Base-by-base conservation (phyloP, 2,113 vertebrate genomes). In the Toxotes chatareus region DNA sequence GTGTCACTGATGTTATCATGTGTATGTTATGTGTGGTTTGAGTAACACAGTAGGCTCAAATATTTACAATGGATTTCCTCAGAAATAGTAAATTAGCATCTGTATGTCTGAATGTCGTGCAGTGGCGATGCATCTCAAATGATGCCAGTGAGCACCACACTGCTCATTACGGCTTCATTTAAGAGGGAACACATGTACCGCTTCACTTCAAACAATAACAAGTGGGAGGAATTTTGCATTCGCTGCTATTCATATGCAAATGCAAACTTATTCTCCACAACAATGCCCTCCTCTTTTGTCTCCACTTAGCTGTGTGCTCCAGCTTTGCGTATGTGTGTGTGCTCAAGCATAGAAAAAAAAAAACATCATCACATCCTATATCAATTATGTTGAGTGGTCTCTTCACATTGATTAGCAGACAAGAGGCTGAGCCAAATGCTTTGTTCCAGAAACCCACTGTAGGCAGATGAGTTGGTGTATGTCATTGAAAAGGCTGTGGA, bases 371-470 rank as follows among this genome's bases (percentile, higher is more conserved):
- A 59, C 67, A 70, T 86, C 80, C 73, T 70, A 49, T 76, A 82
- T 88, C 84, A 87, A 83, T 87, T 89, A 91, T 83, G 86, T 77
- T 60, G 87, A 92, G 88, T 88, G 85, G 76, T 34, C 84, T 90
- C 91, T 85, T 83, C 85, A 85, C 70, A 53, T 76, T 88, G 88
- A 90, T 92, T 68, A 92, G 66, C 85, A 77, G 88, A 89, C 73
- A 82, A 90, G 83, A 89, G 88, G 60, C 38, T 65, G 80, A 84
- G 85, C 80, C 78, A 85, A 83, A 82, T 14, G 73, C 79, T 91
- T 90, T 87, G 82, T 87, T 84, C 69, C 59, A 23, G 66, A n/a
- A 66, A 57, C 27, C 23, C 10, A 42, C 51, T 32, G 85, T 38
- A 6, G 49, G 69, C 47, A 60, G 72, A 73, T 63, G 80, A 64